Base-by-base conservation (phyloP, 2,797 vertebrate genomes). In the Meriones psammophilus region DNA sequence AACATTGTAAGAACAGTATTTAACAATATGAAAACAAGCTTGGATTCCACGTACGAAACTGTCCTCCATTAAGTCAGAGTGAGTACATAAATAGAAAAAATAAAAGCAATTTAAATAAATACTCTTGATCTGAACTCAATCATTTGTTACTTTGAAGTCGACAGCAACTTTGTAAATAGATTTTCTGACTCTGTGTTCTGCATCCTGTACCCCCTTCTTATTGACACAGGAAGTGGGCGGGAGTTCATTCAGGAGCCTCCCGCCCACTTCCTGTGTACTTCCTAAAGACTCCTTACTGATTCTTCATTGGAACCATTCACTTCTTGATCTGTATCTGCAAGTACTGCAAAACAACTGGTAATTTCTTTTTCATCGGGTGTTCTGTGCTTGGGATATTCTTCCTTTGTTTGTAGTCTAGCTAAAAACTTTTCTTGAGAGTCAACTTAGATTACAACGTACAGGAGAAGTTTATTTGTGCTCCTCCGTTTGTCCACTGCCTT, bases 131-230 rank as follows among this genome's bases (percentile, higher is more conserved):
- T 5, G 5, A 94, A 36, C 28, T 60, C 39, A 89, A 2, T 58
- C 24, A n/a, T 92, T 74, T 87, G 3, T 18, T 60, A 39, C 8
- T 39, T 93, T 54, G 10, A 1, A 30, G 5, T 77, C 24, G 56
- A 24, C 12, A 71, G 46, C 24, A 79, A 36, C 6, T 54, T 83
- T 13, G 6, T 15, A 50, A 62, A 33, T 17, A 74, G 30, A 14
- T 5, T 96, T 93, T 94, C 60, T 81, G 39, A 42, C 50, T 91
- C 26, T 5, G 73, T 28, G 30, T 68, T 90, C 80, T 78, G 28
- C 7, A 9, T 78, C 28, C 30, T 96, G 22, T 26, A 30, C 15
- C 18, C 15, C 58, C 46, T 92, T 85, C 12, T 24, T 60, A 89
- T 89, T 89, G 94, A 66, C n/a, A 42, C 42, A 42, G 42, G 42